phyloP scores from a whole-genome alignment of 2,888 invertebrate genomes.

The Byasa hedistus region DNA sequence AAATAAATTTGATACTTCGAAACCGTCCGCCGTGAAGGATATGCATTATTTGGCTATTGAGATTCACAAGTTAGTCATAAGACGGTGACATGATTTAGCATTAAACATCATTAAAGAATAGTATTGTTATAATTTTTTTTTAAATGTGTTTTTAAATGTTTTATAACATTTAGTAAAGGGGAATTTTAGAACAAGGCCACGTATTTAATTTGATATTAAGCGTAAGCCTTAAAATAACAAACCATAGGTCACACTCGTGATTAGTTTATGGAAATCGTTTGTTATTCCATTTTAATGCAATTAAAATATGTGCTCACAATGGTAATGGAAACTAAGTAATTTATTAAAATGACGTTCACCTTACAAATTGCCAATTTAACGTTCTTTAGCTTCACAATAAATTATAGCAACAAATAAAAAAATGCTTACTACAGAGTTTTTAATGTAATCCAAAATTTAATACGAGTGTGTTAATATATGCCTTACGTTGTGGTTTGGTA shows the following conservation, averaged over 20 bases:
- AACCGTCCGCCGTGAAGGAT: slow-evolving; percentile 59
- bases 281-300: slow-evolving; percentile 4
- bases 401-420: too few species aligned
- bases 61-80: slow-evolving; percentile 24
- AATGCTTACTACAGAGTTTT: too few species aligned
- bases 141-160: not conserved
- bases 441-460: too few species aligned
- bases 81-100: slow-evolving; percentile 10
- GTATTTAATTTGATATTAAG: slow-evolving; percentile 11
- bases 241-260: slow-evolving; percentile 24
- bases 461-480: too few species aligned
- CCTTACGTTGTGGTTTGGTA: too few species aligned
- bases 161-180: not conserved
- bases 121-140: not conserved
- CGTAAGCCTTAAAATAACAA: slow-evolving; percentile 7
- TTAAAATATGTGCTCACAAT: slow-evolving; percentile 6
- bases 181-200: not conserved
- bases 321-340: not conserved
- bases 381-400: too few species aligned
- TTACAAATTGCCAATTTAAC: not conserved
- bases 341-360: not conserved
- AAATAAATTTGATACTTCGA: slow-evolving; percentile 73
- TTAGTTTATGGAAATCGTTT: slow-evolving; percentile 12
- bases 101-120: slow-evolving; percentile 5
- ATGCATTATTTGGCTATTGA: slow-evolving; percentile 49